These are phyloP conservation scores for Netelia virgata DNA, from an alignment of 2,888 invertebrate species.

Conservation along the genomic window DNA sequence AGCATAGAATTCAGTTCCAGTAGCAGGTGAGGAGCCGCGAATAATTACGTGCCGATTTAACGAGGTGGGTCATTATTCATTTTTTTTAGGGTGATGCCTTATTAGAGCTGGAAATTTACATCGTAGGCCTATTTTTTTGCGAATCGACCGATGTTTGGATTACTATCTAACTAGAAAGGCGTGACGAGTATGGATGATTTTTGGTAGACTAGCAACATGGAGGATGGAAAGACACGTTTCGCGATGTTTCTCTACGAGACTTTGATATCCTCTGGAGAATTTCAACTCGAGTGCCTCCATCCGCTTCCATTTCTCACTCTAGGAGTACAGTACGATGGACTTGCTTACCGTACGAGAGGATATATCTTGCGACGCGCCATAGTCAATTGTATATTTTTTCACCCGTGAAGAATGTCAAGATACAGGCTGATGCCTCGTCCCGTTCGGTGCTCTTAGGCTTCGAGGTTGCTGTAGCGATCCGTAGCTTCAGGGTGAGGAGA, in stretches of 20 bases:
- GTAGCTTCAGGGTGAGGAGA: not conserved
- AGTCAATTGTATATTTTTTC: slow-evolving; percentile 71
- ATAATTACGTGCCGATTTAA: slow-evolving; percentile 19
- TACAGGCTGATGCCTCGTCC: slow-evolving; percentile 33
- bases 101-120: not conserved
- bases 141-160: too few relatives aligned
- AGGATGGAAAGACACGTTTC: not conserved
- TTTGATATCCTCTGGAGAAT: not conserved
- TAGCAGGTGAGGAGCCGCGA: slow-evolving; percentile 15
- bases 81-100: not conserved
- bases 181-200: not conserved
- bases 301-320: not conserved
- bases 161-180: too few relatives aligned
- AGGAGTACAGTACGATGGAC: not conserved
- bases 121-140: too few relatives aligned
- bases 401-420: slow-evolving; percentile 54
- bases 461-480: not conserved
- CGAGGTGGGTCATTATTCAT: slow-evolving; percentile 12
- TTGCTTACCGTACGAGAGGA: slow-evolving; percentile 3
- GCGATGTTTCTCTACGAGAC: not conserved
- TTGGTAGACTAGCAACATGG: not conserved
- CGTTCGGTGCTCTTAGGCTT: slow-evolving; percentile 19
- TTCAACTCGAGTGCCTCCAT: slow-evolving; percentile 1
- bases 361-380: slow-evolving; percentile 50
- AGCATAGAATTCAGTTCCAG: slow-evolving; percentile 1